Conservation (phyloP, 30 jellyfish, hydroid and myxozoan species). For the Sanderia malayensis region DNA sequence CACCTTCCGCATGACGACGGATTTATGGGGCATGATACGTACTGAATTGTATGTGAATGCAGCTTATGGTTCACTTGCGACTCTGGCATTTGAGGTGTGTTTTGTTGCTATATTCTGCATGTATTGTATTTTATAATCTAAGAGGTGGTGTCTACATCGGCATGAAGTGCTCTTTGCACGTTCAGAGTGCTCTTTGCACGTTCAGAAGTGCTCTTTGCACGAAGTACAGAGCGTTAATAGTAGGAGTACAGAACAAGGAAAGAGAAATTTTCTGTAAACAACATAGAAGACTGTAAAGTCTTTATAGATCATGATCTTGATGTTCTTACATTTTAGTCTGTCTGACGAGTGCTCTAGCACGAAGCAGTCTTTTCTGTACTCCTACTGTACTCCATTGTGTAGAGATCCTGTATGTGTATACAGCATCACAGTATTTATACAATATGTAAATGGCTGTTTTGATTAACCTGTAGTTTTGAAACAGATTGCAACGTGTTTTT, state of each 20-base stretch:
- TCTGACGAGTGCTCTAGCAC: no score
- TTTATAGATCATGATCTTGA: no score
- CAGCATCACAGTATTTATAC: no score
- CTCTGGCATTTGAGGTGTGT: slow-evolving; percentile 45
- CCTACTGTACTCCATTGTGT: no score
- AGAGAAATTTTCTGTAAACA: neutral
- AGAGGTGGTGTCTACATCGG: neutral
- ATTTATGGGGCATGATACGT: slow-evolving; percentile 40
- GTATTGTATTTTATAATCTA: no score
- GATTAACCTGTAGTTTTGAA: no score
- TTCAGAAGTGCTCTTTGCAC: neutral
- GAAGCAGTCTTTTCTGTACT: no score
- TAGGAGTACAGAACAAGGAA: neutral
- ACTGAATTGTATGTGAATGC: slow-evolving; percentile 49
- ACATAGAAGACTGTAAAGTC: neutral
- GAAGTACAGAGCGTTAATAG: no score
- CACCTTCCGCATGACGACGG: slow-evolving; percentile 15
- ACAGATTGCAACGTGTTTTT: no score
- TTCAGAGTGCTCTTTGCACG: neutral
- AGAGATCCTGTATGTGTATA: no score
- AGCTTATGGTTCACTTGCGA: slow-evolving; percentile 36
- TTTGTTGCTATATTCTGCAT: neutral
- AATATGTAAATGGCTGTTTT: no score
- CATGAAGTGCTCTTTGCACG: neutral
- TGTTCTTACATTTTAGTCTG: no score